Evolutionary conservation across 2,113 vertebrate genomes (phyloP), one percentile per base, ranked within the genome.

Genomic region (Barnardius zonarius): DNA sequence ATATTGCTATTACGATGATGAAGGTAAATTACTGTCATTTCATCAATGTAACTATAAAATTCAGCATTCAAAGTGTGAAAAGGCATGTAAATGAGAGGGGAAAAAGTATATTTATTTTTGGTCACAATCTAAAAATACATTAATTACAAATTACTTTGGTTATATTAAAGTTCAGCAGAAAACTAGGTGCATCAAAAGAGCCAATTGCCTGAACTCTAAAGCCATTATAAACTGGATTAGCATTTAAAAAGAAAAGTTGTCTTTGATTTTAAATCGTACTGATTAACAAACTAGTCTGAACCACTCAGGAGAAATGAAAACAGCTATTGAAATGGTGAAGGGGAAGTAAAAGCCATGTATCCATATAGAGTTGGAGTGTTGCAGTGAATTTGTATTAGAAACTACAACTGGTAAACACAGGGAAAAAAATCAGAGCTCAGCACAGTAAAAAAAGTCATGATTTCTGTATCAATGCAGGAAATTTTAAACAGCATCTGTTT

Each of bases 1-100:
- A 99, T 85, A 99, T 99, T 95, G 99, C 99, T 64, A 99, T 99
- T 95, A 99, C 99, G 84, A 99, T 99, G 99, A 99, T 99, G 99
- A 99, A 99, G 99, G 99, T 99, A 97, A 96, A 92, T 76, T 52
- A 23, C 15, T 70, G 64, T 13, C 17, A 17, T 68, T 80, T 77
- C 35, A 48, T 23, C 37, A 57, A 19, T 68, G 3, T 49, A 59
- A 37, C 13, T 81, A 0, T 25, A 28, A 33, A 51, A 86, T 55
- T 48, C 17, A 23, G 3, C 41, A 51, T 69, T 84, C 24, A 7
- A 31, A 37, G 6, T 82, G 7, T 43, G 9, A 61, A 31, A 73
- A 86, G 19, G 5, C 33, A 5, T 54, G 13, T 31, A 57, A 41
- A 41, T 66, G 37, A 52, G n/a, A 90, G 44, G 31, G 54, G 33